Conservation (phyloP, 1,140 invertebrate genomes). For the Platorchestia sp. region DNA sequence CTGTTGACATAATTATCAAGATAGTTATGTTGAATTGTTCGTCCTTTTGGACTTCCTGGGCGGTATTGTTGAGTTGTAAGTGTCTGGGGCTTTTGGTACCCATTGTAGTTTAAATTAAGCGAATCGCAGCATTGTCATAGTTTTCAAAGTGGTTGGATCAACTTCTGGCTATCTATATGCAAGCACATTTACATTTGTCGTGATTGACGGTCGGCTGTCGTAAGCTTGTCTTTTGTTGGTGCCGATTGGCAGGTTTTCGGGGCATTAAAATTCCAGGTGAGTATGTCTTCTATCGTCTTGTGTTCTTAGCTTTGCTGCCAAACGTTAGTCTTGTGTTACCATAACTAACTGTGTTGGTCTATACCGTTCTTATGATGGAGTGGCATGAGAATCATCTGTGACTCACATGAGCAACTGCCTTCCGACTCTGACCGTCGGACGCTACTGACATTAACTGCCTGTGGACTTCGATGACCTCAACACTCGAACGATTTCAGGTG, state of each 20-base stretch:
- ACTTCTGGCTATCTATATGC: not conserved
- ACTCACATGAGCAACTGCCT: not conserved
- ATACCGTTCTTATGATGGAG: not conserved
- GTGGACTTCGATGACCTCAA: not conserved
- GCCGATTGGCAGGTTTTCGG: not conserved
- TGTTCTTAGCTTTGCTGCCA: slow-evolving; percentile 49
- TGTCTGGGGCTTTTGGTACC: not conserved
- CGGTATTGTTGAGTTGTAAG: not conserved
- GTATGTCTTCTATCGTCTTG: slow-evolving; percentile 41
- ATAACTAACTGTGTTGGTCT: slow-evolving; percentile 43
- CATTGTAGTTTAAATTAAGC: not conserved
- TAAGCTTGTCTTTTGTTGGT: not conserved
- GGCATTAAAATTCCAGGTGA: not conserved
- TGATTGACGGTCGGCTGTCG: not conserved
- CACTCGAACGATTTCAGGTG: not conserved
- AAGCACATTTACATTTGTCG: not conserved
- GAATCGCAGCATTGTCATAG: not conserved
- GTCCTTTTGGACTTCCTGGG: not conserved
- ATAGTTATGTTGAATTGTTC: not conserved
- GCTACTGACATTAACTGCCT: not conserved
- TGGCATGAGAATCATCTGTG: slow-evolving; percentile 18
- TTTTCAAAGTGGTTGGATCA: not conserved
- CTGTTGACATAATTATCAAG: too few species aligned
- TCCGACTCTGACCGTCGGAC: not conserved
- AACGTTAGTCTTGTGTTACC: slow-evolving; percentile 47